Evolutionary conservation across 2,113 vertebrate genomes (phyloP).

Genomic region (human (Homo sapiens)): DNA sequence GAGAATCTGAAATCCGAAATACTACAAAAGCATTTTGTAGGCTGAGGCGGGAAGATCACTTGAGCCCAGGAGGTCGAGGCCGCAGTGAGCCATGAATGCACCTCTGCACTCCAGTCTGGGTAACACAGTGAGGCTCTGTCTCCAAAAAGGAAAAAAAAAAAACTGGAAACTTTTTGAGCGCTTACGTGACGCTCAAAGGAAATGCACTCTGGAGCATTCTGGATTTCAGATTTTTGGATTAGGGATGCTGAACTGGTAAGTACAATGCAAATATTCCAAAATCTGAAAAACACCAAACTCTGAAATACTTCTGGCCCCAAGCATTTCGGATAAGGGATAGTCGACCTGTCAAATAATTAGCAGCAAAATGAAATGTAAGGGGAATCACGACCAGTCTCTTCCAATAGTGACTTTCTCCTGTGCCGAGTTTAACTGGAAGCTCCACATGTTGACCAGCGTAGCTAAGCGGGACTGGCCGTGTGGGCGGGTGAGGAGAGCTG

Average conservation of each 20-base stretch:
- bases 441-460: fast-evolving
- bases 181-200: neutral
- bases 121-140: no score
- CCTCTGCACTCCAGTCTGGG: no score
- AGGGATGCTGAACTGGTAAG: neutral
- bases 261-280: neutral
- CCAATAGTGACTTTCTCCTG: fast-evolving
- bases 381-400: neutral
- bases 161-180: neutral
- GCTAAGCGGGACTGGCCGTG: fast-evolving
- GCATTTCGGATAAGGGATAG: neutral
- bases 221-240: neutral
- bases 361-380: neutral
- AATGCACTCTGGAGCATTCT: neutral
- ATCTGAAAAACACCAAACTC: neutral
- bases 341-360: no score
- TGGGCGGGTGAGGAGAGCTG: fast-evolving
- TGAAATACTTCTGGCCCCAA: neutral
- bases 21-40: neutral
- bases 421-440: fast-evolving
- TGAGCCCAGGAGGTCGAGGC: no score
- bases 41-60: no score
- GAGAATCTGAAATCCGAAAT: neutral
- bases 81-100: no score
- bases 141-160: no score